These are phyloP conservation scores for Myotis pilosus DNA, from an alignment of 2,797 vertebrate genomes.

Conservation along the genomic window DNA sequence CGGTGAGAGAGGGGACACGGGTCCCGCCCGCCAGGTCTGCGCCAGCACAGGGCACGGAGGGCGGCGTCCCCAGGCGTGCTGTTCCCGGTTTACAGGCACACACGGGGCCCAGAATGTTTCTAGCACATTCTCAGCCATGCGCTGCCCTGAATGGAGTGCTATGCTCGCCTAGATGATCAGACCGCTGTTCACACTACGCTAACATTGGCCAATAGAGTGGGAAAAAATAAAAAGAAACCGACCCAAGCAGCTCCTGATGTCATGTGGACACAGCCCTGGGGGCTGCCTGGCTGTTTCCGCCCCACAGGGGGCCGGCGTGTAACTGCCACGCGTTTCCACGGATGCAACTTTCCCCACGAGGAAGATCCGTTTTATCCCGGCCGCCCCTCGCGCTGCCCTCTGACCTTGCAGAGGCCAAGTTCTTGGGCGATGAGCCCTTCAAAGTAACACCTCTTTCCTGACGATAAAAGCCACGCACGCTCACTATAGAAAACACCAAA, in stretches of 20 bases:
- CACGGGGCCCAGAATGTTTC: background rate
- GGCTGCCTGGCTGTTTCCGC: slow-evolving; percentile 44
- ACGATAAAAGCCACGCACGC: background rate
- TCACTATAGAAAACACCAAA: background rate
- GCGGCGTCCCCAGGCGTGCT: background rate
- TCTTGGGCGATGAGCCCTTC: background rate
- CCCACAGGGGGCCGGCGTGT: background rate
- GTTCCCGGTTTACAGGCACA: too few species aligned
- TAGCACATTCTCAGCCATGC: background rate
- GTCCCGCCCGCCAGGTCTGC: background rate
- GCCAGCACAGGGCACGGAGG: too few species aligned
- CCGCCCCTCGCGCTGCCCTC: background rate
- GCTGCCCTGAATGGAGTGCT: background rate
- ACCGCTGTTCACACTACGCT: background rate
- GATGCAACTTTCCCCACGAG: background rate
- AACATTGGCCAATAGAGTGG: background rate
- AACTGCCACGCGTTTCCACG: background rate
- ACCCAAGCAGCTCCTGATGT: slow-evolving; percentile 42
- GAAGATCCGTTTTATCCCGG: background rate
- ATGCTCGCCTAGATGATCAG: background rate
- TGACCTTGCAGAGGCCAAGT: background rate
- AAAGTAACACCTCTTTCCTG: background rate
- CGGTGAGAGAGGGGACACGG: background rate
- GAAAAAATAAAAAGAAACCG: background rate
- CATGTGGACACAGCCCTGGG: background rate